These are phyloP conservation scores for Zaprionus vittiger DNA, from an alignment of 1,140 invertebrate genomes.

Conservation along the genomic window DNA sequence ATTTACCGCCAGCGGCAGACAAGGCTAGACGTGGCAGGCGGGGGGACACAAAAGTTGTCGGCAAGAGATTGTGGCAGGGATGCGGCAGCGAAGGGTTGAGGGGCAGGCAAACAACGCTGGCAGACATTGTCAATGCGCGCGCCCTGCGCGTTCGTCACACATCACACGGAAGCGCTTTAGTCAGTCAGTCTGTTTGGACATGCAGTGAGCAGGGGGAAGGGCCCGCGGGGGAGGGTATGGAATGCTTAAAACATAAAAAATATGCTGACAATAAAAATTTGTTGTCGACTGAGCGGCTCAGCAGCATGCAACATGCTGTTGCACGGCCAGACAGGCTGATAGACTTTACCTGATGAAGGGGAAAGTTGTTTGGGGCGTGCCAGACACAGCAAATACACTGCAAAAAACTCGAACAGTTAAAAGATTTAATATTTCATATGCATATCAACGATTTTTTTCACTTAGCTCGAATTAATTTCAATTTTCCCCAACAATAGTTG, in stretches of 20 bases:
- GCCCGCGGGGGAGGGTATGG: background rate
- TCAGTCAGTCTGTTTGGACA: slow-evolving; percentile 9
- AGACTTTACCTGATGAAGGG: slow-evolving; percentile 32
- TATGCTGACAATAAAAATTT: slow-evolving; percentile 83
- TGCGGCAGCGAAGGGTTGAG: background rate
- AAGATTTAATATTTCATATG: background rate
- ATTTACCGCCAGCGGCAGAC: slow-evolving; percentile 69
- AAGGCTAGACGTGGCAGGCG: background rate
- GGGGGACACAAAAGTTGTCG: background rate
- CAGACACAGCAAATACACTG: slow-evolving; percentile 30
- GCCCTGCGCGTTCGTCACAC: slow-evolving; percentile 59
- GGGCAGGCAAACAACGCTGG: slow-evolving; percentile 20
- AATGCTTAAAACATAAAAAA: slow-evolving; percentile 73
- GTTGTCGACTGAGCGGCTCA: slow-evolving; percentile 68
- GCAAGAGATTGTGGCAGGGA: background rate
- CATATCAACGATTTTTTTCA: background rate
- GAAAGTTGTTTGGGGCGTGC: slow-evolving; percentile 30
- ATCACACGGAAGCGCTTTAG: slow-evolving; percentile 51
- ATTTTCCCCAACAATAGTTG: background rate
- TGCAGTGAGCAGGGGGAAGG: background rate
- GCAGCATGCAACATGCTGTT: slow-evolving; percentile 80
- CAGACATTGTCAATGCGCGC: slow-evolving; percentile 72
- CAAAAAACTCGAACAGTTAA: background rate
- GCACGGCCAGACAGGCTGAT: slow-evolving; percentile 47
- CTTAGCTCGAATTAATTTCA: background rate